Percentiles rank a stretch among this genome's conserved stretches.
These are phyloP conservation scores for Physella acuta DNA, from an alignment of 1,140 invertebrate genomes.

Conservation along the genomic window DNA sequence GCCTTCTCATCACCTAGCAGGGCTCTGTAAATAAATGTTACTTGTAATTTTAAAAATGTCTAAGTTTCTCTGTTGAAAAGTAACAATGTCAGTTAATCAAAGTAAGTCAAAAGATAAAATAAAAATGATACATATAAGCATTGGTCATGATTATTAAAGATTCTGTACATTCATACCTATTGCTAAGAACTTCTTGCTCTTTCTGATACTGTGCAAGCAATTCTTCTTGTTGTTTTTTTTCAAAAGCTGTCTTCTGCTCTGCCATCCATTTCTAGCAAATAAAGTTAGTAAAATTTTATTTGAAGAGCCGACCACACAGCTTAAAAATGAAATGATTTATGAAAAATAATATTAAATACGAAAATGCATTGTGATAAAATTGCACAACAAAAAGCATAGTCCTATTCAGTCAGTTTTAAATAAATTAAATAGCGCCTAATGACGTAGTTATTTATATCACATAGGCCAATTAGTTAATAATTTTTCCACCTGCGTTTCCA, in stretches of 20 bases:
- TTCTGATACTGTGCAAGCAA: conserved; percentile 95
- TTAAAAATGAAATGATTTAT: too few relatives aligned
- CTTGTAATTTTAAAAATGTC: neutral
- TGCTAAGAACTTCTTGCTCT: conserved; percentile 97
- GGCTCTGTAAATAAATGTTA: conserved; percentile 72
- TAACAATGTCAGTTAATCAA: neutral
- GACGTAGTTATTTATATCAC: too few relatives aligned
- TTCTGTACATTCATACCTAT: conserved; percentile 70
- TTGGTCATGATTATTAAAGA: neutral
- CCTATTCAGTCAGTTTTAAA: too few relatives aligned
- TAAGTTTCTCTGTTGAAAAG: neutral
- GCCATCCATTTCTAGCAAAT: conserved; percentile 96
- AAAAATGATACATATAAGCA: neutral
- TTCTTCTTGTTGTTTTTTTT: conserved; percentile 98
- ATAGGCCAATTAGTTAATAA: too few relatives aligned
- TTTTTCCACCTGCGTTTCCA: too few relatives aligned
- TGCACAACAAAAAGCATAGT: too few relatives aligned
- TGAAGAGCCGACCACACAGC: too few relatives aligned
- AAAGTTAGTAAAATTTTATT: too few relatives aligned
- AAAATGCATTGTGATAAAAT: too few relatives aligned
- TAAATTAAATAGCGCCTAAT: too few relatives aligned
- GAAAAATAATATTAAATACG: too few relatives aligned
- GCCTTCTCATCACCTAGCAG: conserved; percentile 98
- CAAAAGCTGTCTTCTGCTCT: conserved; percentile 93
- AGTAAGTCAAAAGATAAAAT: neutral